Percentiles rank a stretch among this genome's conserved stretches.
Conservation (phyloP, 1,140 invertebrate species). For the Matsumurasca onukii region DNA sequence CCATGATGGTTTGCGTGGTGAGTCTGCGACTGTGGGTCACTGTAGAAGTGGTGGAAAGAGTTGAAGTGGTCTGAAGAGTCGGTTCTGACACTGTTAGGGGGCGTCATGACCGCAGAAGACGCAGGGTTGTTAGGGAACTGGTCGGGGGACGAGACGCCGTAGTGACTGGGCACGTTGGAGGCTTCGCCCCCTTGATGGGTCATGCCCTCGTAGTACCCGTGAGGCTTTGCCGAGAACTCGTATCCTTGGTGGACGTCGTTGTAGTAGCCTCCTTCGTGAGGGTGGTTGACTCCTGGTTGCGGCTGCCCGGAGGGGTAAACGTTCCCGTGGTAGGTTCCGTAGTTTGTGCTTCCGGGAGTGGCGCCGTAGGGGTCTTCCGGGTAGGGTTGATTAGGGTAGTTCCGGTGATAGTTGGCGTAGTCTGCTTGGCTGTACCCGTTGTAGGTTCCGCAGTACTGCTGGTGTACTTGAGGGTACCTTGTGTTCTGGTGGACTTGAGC, state of each 20-base stretch:
- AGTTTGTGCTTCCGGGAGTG: slow-evolving; percentile 37
- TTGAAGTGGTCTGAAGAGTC: slow-evolving; percentile 62
- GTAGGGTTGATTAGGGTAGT: slow-evolving; percentile 34
- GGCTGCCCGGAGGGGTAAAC: slow-evolving; percentile 43
- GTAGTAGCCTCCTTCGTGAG: slow-evolving; percentile 43
- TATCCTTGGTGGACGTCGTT: slow-evolving; percentile 27
- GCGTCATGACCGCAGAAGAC: slow-evolving; percentile 57
- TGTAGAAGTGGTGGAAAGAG: slow-evolving; percentile 69
- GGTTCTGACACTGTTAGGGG: slow-evolving; percentile 56
- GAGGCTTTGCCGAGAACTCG: slow-evolving; percentile 18
- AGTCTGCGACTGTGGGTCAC: slow-evolving; percentile 49
- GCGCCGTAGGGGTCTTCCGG: slow-evolving; percentile 42
- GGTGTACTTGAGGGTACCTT: slow-evolving; percentile 35
- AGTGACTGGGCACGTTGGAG: slow-evolving; percentile 51
- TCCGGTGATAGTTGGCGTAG: slow-evolving; percentile 37
- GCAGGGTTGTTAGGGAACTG: slow-evolving; percentile 44
- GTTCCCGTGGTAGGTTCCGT: slow-evolving; percentile 33
- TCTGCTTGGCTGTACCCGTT: slow-evolving; percentile 39
- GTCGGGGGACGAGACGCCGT: slow-evolving; percentile 42
- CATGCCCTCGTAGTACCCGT: slow-evolving; percentile 50
- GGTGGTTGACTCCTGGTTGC: slow-evolving; percentile 45
- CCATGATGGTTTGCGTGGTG: slow-evolving; percentile 47
- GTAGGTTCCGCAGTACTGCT: slow-evolving; percentile 47
- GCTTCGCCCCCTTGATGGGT: slow-evolving; percentile 53
- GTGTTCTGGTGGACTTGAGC: slow-evolving; percentile 18